A percentile compares a stretch with the other conserved stretches of the same genome.
Evolutionary conservation across 1,140 invertebrate species (phyloP).

Genomic region (Pseudomyrmex pallidus): DNA sequence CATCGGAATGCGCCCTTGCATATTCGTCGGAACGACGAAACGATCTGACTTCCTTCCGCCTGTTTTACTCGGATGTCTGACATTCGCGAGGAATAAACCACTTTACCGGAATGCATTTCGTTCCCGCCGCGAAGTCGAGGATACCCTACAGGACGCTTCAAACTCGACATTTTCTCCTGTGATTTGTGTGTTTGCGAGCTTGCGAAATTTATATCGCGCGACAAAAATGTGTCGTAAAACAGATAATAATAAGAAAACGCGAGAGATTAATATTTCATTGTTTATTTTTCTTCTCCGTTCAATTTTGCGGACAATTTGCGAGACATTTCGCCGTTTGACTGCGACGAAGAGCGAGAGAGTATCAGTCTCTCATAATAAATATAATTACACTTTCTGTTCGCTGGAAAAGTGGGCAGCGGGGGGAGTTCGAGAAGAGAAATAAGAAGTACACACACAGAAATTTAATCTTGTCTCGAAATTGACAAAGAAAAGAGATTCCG

Average conservation of each 20-base stretch:
- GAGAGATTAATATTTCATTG: not conserved
- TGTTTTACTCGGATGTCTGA: not conserved
- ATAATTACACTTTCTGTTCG: conserved; percentile 12
- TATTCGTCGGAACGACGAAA: conserved; percentile 4
- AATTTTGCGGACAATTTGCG: not conserved
- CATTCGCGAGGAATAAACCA: not conserved
- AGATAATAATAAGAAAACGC: not conserved
- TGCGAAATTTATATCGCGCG: too few relatives aligned
- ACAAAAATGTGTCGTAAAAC: not conserved
- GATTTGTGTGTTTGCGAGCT: too few relatives aligned
- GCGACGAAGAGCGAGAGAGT: not conserved
- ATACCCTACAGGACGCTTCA: not conserved
- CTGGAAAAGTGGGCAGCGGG: too few relatives aligned
- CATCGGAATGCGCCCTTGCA: not conserved
- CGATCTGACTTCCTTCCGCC: conserved; percentile 23
- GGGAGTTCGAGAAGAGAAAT: not conserved
- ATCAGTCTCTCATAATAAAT: not conserved
- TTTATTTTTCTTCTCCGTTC: not conserved
- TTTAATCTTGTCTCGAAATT: conserved; percentile 40
- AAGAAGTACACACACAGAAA: conserved; percentile 21
- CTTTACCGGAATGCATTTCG: not conserved
- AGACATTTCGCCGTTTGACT: not conserved
- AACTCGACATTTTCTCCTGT: too few relatives aligned
- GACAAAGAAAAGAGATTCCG: conserved; percentile 10
- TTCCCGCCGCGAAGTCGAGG: not conserved